phyloP scores from a whole-genome alignment of 1,140 invertebrate species.

The Heliconius melpomene region DNA sequence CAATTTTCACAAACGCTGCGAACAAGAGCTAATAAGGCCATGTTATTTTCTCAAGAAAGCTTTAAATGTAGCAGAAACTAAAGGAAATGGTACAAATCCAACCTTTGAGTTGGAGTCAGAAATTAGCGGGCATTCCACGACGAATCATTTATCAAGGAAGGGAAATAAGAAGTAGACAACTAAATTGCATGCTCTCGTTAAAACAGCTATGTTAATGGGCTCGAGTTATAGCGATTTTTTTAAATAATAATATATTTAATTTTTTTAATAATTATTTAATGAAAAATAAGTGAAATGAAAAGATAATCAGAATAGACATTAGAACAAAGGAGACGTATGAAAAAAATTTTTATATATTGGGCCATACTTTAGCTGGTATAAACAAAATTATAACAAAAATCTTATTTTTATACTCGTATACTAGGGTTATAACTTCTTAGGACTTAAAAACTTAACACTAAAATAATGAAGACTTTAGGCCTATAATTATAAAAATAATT shows the following conservation, averaged over 20 bases:
- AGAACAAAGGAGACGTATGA: too few species aligned
- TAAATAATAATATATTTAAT: background rate
- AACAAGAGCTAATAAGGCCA: slow-evolving; percentile 14
- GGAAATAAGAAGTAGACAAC: slow-evolving; percentile 55
- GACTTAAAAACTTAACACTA: too few species aligned
- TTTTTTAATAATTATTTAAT: background rate
- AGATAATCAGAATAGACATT: too few species aligned
- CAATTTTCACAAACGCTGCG: background rate
- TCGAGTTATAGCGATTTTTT: slow-evolving; percentile 26
- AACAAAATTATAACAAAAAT: too few species aligned
- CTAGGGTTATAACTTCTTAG: too few species aligned
- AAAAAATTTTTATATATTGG: too few species aligned
- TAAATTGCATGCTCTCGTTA: slow-evolving; percentile 56
- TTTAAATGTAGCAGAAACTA: slow-evolving; percentile 15
- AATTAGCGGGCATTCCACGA: slow-evolving; percentile 58
- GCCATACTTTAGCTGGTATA: too few species aligned
- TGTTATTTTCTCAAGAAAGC: slow-evolving; percentile 15
- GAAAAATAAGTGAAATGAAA: too few species aligned
- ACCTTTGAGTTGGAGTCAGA: slow-evolving; percentile 43
- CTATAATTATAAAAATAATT: background rate
- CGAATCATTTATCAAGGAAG: slow-evolving; percentile 51
- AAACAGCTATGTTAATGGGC: slow-evolving; percentile 32
- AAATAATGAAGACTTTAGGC: background rate
- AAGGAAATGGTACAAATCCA: slow-evolving; percentile 21
- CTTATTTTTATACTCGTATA: too few species aligned